phyloP scores from a whole-genome alignment of 2,113 vertebrate genomes.

The Noctilio leporinus region DNA sequence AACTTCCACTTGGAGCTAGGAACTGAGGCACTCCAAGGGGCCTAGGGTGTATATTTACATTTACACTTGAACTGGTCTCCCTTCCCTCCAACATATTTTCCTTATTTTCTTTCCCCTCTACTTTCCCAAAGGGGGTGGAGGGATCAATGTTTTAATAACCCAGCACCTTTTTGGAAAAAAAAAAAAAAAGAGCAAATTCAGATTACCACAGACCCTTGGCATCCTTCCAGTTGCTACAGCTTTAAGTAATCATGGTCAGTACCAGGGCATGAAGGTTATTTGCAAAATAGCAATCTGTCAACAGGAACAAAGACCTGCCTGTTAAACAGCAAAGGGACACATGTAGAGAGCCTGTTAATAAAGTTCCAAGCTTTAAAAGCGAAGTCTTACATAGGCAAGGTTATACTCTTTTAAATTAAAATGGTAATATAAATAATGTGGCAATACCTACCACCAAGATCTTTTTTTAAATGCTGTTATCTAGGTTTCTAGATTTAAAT shows the following conservation, averaged over 20 bases:
- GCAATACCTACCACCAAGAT: not conserved
- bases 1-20: constrained; percentile 22
- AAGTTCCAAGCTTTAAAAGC: constrained; percentile 17
- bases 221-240: constrained; percentile 13
- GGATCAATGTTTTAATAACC: not conserved
- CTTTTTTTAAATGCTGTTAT: constrained; percentile 23
- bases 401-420: constrained; percentile 32
- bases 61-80: constrained; percentile 48
- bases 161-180: not conserved
- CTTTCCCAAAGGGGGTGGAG: not conserved
- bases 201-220: not conserved
- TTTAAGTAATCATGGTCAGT: not conserved
- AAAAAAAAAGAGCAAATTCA: not conserved
- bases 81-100: constrained; percentile 1
- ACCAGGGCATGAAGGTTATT: not conserved
- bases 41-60: not conserved
- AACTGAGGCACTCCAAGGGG: not conserved
- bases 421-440: not conserved
- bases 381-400: not conserved
- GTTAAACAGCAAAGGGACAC: not conserved
- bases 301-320: constrained; percentile 2
- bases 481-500: not conserved
- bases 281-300: constrained; percentile 42
- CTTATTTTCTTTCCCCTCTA: constrained; percentile 45
- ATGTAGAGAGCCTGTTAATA: not conserved